Conservation (phyloP, 2,113 vertebrate genomes). For the Bostrychus sinensis region DNA sequence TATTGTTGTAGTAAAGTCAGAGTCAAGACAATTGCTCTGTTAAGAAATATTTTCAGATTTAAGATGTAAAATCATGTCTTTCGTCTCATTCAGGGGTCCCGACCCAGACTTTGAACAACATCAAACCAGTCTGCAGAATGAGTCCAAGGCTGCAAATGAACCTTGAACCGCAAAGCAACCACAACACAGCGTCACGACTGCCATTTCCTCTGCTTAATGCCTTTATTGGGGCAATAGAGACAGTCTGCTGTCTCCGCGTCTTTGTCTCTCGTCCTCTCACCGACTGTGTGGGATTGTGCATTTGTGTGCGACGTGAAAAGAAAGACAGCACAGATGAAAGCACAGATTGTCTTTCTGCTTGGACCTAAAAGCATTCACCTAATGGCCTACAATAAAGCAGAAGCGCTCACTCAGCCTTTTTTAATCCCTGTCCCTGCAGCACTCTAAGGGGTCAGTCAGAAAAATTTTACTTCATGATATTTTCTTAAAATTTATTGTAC, state of each 20-base stretch:
- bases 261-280: slow-evolving; percentile 34
- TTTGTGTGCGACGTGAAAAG: slow-evolving; percentile 28
- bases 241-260: slow-evolving; percentile 53
- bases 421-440: neutral
- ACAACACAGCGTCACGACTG: slow-evolving; percentile 34
- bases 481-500: neutral
- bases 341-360: slow-evolving; percentile 53
- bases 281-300: slow-evolving; percentile 17
- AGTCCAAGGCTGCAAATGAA: slow-evolving; percentile 77
- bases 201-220: slow-evolving; percentile 46
- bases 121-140: slow-evolving; percentile 52
- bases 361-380: slow-evolving; percentile 45
- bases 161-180: slow-evolving; percentile 71
- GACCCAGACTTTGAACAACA: slow-evolving; percentile 64
- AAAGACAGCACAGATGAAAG: slow-evolving; percentile 55
- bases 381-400: slow-evolving; percentile 53
- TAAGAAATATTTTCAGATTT: neutral
- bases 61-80: neutral
- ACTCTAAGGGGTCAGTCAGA: neutral
- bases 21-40: too few relatives aligned
- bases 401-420: slow-evolving; percentile 8
- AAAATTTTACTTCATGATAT: neutral
- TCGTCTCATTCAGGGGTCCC: neutral
- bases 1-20: too few relatives aligned
- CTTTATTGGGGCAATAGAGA: slow-evolving; percentile 73